Percentiles rank a stretch among this genome's conserved stretches.
Evolutionary conservation across 2,888 invertebrate genomes (phyloP).

Genomic region (Helobdella robusta): DNA sequence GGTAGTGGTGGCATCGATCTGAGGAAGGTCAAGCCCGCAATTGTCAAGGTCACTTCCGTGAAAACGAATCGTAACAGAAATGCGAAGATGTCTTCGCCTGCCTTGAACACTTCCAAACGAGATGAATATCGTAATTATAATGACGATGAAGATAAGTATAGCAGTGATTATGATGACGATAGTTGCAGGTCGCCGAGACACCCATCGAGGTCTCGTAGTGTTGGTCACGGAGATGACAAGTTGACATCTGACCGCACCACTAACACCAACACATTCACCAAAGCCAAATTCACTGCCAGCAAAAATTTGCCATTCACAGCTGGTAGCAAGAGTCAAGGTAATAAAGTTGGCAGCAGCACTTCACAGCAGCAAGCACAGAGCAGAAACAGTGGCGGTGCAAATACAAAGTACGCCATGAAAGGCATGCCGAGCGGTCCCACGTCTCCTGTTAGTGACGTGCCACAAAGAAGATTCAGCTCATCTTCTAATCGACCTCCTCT

Average conservation of each 20-base stretch:
- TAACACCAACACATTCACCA: conserved; percentile 1
- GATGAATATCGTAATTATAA: too few species aligned
- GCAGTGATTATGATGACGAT: neutral
- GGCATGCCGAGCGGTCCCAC: neutral
- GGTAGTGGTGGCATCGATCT: neutral
- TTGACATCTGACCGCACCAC: too few species aligned
- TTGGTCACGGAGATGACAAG: conserved; percentile 10
- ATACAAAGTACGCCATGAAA: neutral
- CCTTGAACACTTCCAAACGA: conserved; percentile 26
- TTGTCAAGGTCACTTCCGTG: neutral
- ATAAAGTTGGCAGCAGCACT: neutral
- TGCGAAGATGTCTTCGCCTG: neutral
- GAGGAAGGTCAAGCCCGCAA: neutral
- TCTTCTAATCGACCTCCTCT: neutral
- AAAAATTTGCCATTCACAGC: too few species aligned
- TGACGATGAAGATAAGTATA: neutral
- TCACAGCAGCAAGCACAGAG: too few species aligned
- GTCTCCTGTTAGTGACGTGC: conserved; percentile 18
- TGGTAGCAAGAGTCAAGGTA: too few species aligned
- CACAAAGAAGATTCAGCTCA: neutral
- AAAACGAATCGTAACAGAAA: too few species aligned
- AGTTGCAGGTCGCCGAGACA: neutral
- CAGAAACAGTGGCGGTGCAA: neutral
- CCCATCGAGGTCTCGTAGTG: conserved; percentile 8
- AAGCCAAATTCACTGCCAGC: neutral